Evolutionary conservation across 2,113 vertebrate genomes (phyloP).

Genomic region (Craseonycteris thonglongyai): DNA sequence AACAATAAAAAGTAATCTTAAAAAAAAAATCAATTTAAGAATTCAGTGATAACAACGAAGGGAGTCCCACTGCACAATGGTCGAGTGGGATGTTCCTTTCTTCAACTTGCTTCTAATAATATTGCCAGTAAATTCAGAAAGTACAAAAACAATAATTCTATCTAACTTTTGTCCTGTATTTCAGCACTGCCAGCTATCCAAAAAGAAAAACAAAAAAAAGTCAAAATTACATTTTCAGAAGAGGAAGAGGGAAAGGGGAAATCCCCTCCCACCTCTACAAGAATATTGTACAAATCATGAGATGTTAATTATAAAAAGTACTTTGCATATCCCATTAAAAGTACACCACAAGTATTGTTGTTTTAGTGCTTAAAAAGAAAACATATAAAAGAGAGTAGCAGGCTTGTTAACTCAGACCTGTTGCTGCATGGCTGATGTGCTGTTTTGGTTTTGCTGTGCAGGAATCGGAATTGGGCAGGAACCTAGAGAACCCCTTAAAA

Average conservation of each 20-base stretch:
- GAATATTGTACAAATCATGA: background rate
- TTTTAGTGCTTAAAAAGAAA: background rate
- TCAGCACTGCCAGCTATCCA: background rate
- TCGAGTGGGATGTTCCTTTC: background rate
- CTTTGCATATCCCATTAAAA: background rate
- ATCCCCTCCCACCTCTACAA: background rate
- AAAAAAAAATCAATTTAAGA: too few relatives aligned
- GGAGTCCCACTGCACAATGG: rapidly evolving
- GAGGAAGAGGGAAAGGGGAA: background rate
- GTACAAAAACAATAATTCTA: background rate
- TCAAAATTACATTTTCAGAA: conserved; percentile 15
- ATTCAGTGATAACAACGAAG: background rate
- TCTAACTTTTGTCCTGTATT: background rate
- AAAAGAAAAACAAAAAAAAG: background rate
- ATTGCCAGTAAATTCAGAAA: background rate
- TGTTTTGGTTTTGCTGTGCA: background rate
- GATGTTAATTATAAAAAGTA: background rate
- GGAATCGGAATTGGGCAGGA: background rate
- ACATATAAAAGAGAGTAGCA: background rate
- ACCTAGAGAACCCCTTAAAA: background rate
- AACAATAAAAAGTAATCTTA: too few relatives aligned
- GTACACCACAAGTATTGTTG: background rate
- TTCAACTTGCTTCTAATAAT: background rate
- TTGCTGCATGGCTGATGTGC: too few relatives aligned
- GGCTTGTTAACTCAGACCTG: background rate